Evolutionary conservation across 1,140 invertebrate genomes (phyloP).

Genomic region (Euwallacea similis): DNA sequence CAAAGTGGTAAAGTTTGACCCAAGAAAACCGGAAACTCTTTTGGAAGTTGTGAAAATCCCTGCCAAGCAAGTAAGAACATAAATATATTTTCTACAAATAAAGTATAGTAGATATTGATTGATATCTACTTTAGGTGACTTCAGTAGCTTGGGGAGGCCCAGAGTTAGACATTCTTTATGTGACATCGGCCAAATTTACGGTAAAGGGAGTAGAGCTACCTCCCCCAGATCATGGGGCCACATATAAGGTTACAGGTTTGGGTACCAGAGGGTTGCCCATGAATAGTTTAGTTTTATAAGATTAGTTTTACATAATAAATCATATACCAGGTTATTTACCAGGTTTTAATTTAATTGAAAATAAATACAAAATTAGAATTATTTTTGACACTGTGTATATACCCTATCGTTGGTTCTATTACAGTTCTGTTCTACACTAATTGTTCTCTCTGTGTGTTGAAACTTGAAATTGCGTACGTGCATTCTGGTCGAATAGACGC

Average conservation of each 20-base stretch:
- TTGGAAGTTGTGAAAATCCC: conserved; percentile 46
- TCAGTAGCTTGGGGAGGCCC: conserved; percentile 79
- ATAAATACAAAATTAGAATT: too few relatives aligned
- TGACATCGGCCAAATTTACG: conserved; percentile 63
- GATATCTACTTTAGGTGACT: conserved; percentile 60
- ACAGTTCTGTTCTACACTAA: too few relatives aligned
- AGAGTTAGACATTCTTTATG: conserved; percentile 72
- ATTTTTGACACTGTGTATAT: too few relatives aligned
- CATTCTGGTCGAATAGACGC: too few relatives aligned
- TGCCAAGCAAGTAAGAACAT: conserved; percentile 46
- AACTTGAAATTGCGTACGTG: too few relatives aligned
- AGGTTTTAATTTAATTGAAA: too few relatives aligned
- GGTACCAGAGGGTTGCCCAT: conserved; percentile 41
- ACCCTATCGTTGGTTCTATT: too few relatives aligned
- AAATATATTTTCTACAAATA: neutral
- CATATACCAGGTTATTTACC: too few relatives aligned
- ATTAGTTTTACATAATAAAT: neutral
- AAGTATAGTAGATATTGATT: neutral
- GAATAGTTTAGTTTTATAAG: neutral
- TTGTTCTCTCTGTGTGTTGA: too few relatives aligned
- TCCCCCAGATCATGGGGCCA: conserved; percentile 43
- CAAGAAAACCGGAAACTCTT: conserved; percentile 49
- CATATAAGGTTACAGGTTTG: conserved; percentile 40
- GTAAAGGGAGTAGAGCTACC: conserved; percentile 40
- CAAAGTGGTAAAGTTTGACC: conserved; percentile 49